Conservation (phyloP, 2,888 invertebrate genomes). For the Steinernema carpocapsae region DNA sequence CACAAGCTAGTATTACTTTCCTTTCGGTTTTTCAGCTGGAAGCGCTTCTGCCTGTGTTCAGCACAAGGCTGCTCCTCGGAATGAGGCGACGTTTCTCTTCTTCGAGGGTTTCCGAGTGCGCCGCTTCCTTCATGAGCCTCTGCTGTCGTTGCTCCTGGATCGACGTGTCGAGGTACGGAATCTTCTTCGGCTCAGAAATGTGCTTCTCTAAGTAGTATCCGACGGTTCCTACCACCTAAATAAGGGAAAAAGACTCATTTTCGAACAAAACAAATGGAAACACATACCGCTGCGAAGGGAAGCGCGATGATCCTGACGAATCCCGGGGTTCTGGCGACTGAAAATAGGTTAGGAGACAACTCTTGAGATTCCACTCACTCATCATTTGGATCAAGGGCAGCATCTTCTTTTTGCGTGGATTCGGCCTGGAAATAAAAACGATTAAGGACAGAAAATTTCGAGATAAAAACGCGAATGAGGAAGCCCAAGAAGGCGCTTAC, state of each 20-base stretch:
- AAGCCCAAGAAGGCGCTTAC: not conserved
- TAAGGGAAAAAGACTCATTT: too few relatives aligned
- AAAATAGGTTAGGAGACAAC: too few relatives aligned
- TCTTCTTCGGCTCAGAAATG: slow-evolving; percentile 29
- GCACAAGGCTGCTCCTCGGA: not conserved
- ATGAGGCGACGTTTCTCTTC: not conserved
- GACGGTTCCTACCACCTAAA: slow-evolving; percentile 38
- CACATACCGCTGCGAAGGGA: slow-evolving; percentile 38
- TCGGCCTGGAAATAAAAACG: not conserved
- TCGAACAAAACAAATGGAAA: too few relatives aligned
- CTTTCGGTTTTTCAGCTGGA: not conserved
- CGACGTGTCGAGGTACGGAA: slow-evolving; percentile 41
- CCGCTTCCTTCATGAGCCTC: slow-evolving; percentile 29
- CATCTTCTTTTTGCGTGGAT: not conserved
- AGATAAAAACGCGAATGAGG: not conserved
- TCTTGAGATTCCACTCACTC: too few relatives aligned
- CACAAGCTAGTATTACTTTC: too few relatives aligned
- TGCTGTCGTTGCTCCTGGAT: slow-evolving; percentile 37
- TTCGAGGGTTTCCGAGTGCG: not conserved
- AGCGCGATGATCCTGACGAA: slow-evolving; percentile 25
- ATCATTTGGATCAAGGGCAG: slow-evolving; percentile 4
- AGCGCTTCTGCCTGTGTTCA: not conserved
- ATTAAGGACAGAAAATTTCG: not conserved
- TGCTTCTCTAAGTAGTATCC: slow-evolving; percentile 37
- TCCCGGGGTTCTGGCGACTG: slow-evolving; percentile 1